These are phyloP conservation scores for Drosophila nigricruria DNA, from an alignment of 2,888 invertebrate genomes.

Conservation along the genomic window DNA sequence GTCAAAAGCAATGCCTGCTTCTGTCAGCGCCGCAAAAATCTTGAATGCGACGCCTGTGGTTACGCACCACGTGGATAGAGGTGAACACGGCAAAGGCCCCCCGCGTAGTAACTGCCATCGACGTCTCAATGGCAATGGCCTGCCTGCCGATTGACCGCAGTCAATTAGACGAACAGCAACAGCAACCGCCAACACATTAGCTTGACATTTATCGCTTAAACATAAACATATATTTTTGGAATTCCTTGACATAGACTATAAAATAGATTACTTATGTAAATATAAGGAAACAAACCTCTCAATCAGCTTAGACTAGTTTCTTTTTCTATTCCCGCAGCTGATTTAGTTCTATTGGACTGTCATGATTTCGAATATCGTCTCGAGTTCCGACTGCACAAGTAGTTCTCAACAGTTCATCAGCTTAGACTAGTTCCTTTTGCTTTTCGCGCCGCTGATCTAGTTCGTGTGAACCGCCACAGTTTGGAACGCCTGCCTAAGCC, in stretches of 20 bases:
- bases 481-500: conserved; percentile 16
- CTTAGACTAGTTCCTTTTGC: conserved; percentile 5
- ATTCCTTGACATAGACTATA: conserved; percentile 8
- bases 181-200: conserved; percentile 31
- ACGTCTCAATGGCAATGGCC: conserved; percentile 32
- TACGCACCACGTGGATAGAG: not conserved
- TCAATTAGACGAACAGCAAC: conserved; percentile 51
- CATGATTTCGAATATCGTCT: not conserved
- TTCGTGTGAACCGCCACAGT: conserved; percentile 6
- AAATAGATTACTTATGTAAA: not conserved
- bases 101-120: not conserved
- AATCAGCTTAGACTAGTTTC: not conserved
- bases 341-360: not conserved
- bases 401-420: not conserved
- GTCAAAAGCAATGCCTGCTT: conserved; percentile 53
- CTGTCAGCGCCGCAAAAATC: conserved; percentile 53
- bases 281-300: not conserved
- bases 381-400: not conserved
- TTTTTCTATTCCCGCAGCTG: not conserved
- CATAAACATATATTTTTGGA: conserved; percentile 32
- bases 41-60: conserved; percentile 57
- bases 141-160: conserved; percentile 46
- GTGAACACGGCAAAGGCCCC: not conserved
- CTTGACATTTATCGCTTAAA: conserved; percentile 45
- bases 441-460: not conserved